Evolutionary conservation across 2,888 invertebrate genomes (phyloP).

Genomic region (Stenolophus ochropezus): DNA sequence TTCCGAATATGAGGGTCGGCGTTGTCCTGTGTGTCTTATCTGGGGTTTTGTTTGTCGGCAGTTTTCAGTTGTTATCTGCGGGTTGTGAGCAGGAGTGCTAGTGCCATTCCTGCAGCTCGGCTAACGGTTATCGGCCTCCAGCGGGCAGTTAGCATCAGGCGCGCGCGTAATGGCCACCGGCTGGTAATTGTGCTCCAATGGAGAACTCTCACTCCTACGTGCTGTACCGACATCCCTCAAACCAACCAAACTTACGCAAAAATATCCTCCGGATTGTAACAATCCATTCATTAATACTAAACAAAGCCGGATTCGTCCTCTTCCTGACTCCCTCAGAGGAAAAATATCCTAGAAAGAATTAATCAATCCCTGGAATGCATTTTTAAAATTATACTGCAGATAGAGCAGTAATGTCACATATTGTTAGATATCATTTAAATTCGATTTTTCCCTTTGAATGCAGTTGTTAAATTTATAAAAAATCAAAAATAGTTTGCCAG

Average conservation of each 20-base stretch:
- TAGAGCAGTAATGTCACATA: too few relatives aligned
- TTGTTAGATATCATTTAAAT: too few relatives aligned
- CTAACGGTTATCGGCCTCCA: slow-evolving; percentile 46
- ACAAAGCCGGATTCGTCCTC: background rate
- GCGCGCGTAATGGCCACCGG: background rate
- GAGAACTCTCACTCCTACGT: background rate
- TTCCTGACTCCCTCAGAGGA: too few relatives aligned
- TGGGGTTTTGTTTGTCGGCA: slow-evolving; percentile 49
- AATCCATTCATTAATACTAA: background rate
- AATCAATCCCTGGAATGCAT: too few relatives aligned
- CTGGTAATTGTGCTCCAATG: background rate
- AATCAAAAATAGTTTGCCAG: too few relatives aligned
- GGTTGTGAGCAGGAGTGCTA: background rate
- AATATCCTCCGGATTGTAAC: background rate
- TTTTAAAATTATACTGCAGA: too few relatives aligned
- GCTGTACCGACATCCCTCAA: background rate
- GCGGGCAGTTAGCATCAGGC: slow-evolving; percentile 47
- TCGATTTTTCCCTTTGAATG: too few relatives aligned
- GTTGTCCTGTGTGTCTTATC: slow-evolving; percentile 44
- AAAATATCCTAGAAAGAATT: too few relatives aligned
- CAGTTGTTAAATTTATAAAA: too few relatives aligned
- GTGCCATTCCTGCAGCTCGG: background rate
- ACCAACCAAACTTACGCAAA: too few relatives aligned
- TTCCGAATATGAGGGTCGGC: background rate
- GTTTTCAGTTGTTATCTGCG: slow-evolving; percentile 49